Evolutionary conservation across 2,888 invertebrate species (phyloP), one percentile per base, ranked within the genome.

Genomic region (Stenotaenia linearis): DNA sequence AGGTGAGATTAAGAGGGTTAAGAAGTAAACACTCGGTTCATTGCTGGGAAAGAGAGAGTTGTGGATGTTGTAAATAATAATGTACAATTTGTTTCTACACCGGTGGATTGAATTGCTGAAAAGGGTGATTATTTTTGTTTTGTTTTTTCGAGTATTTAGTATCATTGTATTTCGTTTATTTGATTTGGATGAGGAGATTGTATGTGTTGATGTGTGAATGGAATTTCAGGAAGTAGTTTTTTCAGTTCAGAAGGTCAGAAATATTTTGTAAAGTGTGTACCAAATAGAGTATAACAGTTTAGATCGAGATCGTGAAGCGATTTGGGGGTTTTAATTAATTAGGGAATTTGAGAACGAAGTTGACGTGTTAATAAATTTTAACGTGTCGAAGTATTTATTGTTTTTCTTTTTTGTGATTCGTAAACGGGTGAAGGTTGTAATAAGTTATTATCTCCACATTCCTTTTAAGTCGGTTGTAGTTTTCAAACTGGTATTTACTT

Each of bases 171-270:
- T 69, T 10, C 25, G 10, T 69, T 69, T 10, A 28, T 69, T n/a
- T n/a, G n/a, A n/a, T 69, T 1, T 28, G 69, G 50, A 50, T 69
- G 69, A 69, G 69, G 25, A 56, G 23, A 56, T n/a, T 69, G 69
- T 10, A 28, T 1, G 69, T 28, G 69, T 69, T 69, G 69, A 6
- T 69, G 69, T 69, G 69, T 69, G 69, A 69, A 69, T 69, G 69
- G 69, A 69, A 69, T 69, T 69, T 69, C 69, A 69, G 69, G 69
- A 69, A 69, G 69, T 69, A n/a, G 1, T 28, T 69, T 69, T 69
- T 50, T 25, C 69, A 69, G 69, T 69, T 69, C 69, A 69, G 69
- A 69, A 69, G 69, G 69, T 69, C 69, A 69, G 69, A 69, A 28
- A 69, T 28, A 28, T 69, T 69, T 69, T 69, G 69, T 28, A 6